Base-by-base conservation (phyloP, 2,888 invertebrate species). In the Drosophila neonasuta region DNA sequence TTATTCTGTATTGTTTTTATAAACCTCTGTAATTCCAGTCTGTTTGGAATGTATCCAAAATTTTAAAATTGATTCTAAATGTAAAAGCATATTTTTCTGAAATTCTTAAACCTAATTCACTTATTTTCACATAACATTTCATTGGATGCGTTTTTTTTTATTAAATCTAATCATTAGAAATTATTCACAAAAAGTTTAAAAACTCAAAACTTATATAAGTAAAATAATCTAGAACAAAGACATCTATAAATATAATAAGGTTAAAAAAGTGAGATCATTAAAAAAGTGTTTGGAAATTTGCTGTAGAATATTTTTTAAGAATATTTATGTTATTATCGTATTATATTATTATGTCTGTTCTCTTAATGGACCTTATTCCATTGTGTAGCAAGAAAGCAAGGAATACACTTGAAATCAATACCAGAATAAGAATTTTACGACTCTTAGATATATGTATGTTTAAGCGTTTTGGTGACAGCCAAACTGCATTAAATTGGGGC, bases 371-470 rank as follows among this genome's bases (percentile, higher is more conserved):
- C 20, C 45, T 56, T 48, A 5, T 56, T 49, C 41, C 11, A 34
- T 15, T 49, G 6, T 39, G 48, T 44, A n/a, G 13, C 24, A 41
- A 42, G 36, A 11, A 59, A 54, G 77, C 73, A 74, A 77, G 74
- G 73, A 77, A 74, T 74, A 74, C 74, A 73, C 56, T 57, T 58
- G 77, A 77, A 77, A 72, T 77, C 62, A 41, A 71, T 76, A 58
- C 72, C 57, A 60, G 15, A 71, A 71, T 62, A 46, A 36, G 42
- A 63, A 13, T 68, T 67, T 60, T 55, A 67, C 11, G 49, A 41
- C 24, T 42, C 7, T 34, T 41, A 52, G 15, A 34, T 24, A 24
- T 39, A 2, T 57, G 20, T 39, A 2, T 54, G 30, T 60, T 13
- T 52, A 59, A 75, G 52, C 41, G 39, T 36, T 55, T 60, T 58